These are phyloP conservation scores for Spatulosminthurus flaviceps DNA, from an alignment of 2,888 invertebrate genomes.

Conservation along the genomic window DNA sequence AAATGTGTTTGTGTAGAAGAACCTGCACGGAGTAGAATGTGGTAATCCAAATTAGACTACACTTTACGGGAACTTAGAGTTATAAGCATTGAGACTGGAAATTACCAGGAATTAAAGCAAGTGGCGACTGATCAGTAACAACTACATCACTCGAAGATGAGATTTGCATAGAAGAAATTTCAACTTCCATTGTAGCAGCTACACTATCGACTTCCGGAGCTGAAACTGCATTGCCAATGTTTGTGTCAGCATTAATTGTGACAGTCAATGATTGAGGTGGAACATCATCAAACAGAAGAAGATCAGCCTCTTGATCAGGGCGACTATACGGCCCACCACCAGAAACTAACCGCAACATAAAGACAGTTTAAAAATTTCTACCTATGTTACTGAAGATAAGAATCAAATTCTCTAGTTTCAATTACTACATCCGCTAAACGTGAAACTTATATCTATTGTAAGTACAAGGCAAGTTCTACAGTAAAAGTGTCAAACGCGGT, in stretches of 20 bases:
- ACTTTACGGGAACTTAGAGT: constrained; percentile 13
- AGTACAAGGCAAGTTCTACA: too few species aligned
- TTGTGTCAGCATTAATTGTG: constrained; percentile 47
- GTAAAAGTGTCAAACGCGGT: too few species aligned
- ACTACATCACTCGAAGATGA: constrained; percentile 45
- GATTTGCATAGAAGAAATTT: constrained; percentile 52
- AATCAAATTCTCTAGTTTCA: not conserved
- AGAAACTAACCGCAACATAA: constrained; percentile 49
- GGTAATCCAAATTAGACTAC: not conserved
- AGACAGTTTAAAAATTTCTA: constrained; percentile 16
- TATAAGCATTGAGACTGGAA: not conserved
- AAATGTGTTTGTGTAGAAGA: constrained; percentile 29
- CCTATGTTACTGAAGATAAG: constrained; percentile 7
- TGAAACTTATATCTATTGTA: not conserved
- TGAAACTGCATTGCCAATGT: constrained; percentile 49
- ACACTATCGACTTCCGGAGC: constrained; percentile 44
- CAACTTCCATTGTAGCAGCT: constrained; percentile 45
- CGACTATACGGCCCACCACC: constrained; percentile 55
- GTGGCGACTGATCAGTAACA: constrained; percentile 21
- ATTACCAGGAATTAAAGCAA: constrained; percentile 43
- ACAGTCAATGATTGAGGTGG: constrained; percentile 45
- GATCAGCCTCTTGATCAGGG: constrained; percentile 58
- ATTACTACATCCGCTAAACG: too few species aligned
- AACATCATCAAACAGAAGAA: constrained; percentile 59
- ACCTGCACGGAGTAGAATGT: too few species aligned